These are phyloP conservation scores for Glomeris marginata DNA, from an alignment of 2,888 invertebrate genomes.

Conservation along the genomic window DNA sequence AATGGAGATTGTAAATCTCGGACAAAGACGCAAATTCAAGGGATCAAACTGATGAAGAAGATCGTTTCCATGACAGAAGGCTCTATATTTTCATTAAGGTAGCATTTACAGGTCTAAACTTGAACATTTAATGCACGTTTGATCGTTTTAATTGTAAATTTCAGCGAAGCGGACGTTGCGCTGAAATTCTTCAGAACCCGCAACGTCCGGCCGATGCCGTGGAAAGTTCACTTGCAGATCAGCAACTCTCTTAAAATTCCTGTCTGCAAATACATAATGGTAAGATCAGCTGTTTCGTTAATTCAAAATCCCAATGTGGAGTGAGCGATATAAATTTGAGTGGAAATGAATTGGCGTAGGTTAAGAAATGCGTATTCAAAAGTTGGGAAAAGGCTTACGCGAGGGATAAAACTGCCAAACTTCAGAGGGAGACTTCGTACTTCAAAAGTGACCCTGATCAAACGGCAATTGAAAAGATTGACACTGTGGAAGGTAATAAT, in stretches of 20 bases:
- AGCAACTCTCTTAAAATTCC: conserved; percentile 42
- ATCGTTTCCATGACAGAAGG: conserved; percentile 28
- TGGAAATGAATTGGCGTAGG: conserved; percentile 19
- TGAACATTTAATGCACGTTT: no score
- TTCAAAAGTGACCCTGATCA: conserved; percentile 34
- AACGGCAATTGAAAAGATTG: conserved; percentile 34
- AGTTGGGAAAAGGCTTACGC: conserved; percentile 31
- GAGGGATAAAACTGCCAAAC: conserved; percentile 25
- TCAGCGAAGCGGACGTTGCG: conserved; percentile 40
- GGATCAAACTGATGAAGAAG: conserved; percentile 23
- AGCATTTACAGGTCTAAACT: conserved; percentile 4
- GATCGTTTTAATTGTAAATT: no score
- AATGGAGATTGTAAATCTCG: conserved; percentile 19
- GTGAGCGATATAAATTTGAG: conserved; percentile 1
- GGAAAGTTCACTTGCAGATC: conserved; percentile 47
- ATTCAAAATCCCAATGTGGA: neutral
- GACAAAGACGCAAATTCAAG: no score
- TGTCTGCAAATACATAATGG: conserved; percentile 40
- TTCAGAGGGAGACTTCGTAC: conserved; percentile 23
- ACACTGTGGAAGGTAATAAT: conserved; percentile 39
- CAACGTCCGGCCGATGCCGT: conserved; percentile 38
- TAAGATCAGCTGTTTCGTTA: conserved; percentile 18
- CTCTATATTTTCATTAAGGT: conserved; percentile 30
- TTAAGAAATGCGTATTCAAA: conserved; percentile 29
- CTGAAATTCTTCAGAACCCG: conserved; percentile 42